These are phyloP conservation scores for Microcebus jonahi DNA, from an alignment of 2,113 vertebrate species.

Conservation along the genomic window DNA sequence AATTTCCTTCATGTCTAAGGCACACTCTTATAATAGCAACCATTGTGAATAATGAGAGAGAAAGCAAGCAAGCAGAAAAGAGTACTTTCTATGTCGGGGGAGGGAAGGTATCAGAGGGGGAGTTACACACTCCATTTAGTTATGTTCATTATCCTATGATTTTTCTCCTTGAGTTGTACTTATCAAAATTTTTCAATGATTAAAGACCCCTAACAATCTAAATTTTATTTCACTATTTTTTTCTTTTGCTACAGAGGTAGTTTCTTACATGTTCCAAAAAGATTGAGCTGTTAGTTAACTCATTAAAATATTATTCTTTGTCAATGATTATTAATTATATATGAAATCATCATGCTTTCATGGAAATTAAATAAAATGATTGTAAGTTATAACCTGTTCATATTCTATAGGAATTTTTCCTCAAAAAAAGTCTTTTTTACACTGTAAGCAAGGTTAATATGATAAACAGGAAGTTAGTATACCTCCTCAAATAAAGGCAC, in stretches of 20 bases:
- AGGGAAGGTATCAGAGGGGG: not conserved
- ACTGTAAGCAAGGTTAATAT: not conserved
- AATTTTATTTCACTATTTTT: not conserved
- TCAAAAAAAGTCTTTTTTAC: slow-evolving; percentile 6
- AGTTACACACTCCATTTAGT: not conserved
- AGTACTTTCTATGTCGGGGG: not conserved
- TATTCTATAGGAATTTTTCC: slow-evolving; percentile 1
- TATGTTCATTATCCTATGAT: not conserved
- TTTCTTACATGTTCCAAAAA: slow-evolving; percentile 13
- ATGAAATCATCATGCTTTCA: slow-evolving; percentile 48
- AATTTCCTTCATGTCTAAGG: not conserved
- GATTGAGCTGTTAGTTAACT: not conserved
- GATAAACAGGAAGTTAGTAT: not conserved
- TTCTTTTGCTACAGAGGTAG: not conserved
- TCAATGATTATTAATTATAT: slow-evolving; percentile 53
- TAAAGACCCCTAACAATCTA: not conserved
- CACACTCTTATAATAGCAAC: not conserved
- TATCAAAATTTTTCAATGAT: not conserved
- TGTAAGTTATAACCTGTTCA: slow-evolving; percentile 27
- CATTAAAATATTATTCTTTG: not conserved
- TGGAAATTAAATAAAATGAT: slow-evolving; percentile 56
- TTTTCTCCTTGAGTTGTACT: slow-evolving; percentile 19
- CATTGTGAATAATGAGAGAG: not conserved
- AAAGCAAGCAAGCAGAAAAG: not conserved
- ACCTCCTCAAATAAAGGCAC: slow-evolving; percentile 38